These are phyloP conservation scores for Larimichthys polyactis DNA, from an alignment of 2,113 vertebrate genomes.

Conservation along the genomic window DNA sequence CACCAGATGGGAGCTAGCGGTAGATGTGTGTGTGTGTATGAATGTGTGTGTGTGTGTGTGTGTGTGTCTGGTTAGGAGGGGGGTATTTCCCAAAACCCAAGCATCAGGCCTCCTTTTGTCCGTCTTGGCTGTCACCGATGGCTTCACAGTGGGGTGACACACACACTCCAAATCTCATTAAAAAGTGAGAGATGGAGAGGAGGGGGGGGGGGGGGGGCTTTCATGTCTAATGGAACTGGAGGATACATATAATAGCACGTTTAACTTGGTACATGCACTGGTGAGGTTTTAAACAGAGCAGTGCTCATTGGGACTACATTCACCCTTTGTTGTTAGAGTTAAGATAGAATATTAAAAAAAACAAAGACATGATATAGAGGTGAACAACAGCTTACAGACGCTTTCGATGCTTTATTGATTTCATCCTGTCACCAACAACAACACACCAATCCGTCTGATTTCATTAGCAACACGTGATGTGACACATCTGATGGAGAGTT, in stretches of 20 bases:
- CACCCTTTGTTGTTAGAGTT: not conserved
- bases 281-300: not conserved
- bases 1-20: conserved; percentile 83
- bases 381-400: conserved; percentile 1
- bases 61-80: conserved; percentile 22
- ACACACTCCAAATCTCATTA: conserved; percentile 81
- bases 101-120: conserved; percentile 82
- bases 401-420: conserved; percentile 71
- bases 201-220: conserved; percentile 43
- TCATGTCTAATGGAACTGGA: conserved; percentile 50
- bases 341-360: not conserved
- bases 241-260: conserved; percentile 4
- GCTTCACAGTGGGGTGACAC: conserved; percentile 78
- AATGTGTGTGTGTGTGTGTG: conserved; percentile 27
- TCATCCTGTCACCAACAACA: conserved; percentile 57
- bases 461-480: conserved; percentile 71
- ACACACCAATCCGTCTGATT: conserved; percentile 72
- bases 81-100: conserved; percentile 56
- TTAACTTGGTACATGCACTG: not conserved
- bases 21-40: conserved; percentile 29
- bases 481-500: conserved; percentile 72
- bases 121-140: conserved; percentile 75
- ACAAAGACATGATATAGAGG: no score
- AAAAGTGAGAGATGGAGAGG: conserved; percentile 71
- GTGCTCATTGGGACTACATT: not conserved